Conservation (phyloP, 2,113 vertebrate genomes). For the Corythaeola cristata region DNA sequence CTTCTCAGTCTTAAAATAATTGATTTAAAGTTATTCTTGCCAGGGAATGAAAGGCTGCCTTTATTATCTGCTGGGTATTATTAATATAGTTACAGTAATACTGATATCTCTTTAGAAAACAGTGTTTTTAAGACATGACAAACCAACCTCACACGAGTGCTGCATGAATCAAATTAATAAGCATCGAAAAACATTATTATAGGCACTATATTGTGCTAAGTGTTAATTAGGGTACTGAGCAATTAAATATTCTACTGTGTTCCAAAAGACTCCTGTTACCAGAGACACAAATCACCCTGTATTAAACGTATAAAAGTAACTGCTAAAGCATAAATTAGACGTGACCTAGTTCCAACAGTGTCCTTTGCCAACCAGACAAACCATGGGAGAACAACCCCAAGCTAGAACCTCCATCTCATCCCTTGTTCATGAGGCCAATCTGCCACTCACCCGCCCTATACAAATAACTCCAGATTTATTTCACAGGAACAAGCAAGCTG, state of each 20-base stretch:
- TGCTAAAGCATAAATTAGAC: neutral
- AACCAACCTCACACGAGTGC: constrained; percentile 8
- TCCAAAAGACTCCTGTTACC: constrained; percentile 14
- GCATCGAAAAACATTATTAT: neutral
- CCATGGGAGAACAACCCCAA: neutral
- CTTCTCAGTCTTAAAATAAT: constrained; percentile 6
- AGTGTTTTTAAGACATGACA: constrained; percentile 10
- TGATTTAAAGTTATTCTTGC: neutral
- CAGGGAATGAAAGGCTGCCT: constrained; percentile 11
- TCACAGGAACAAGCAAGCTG: neutral
- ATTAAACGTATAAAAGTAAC: neutral
- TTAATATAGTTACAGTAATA: neutral
- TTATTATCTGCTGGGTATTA: constrained; percentile 28
- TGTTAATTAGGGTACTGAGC: constrained; percentile 23
- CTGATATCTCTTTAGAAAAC: neutral
- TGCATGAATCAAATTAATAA: constrained; percentile 44
- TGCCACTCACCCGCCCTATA: neutral
- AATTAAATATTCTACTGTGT: neutral
- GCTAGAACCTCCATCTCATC: neutral
- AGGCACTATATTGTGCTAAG: constrained; percentile 24
- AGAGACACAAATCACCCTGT: constrained; percentile 23
- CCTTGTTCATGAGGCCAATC: neutral
- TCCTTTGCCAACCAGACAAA: neutral
- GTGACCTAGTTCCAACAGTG: neutral
- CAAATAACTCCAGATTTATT: neutral